These are phyloP conservation scores for Isaurus tuberculatus DNA, from an alignment of 92 coral and sea anemone genomes.

Conservation along the genomic window DNA sequence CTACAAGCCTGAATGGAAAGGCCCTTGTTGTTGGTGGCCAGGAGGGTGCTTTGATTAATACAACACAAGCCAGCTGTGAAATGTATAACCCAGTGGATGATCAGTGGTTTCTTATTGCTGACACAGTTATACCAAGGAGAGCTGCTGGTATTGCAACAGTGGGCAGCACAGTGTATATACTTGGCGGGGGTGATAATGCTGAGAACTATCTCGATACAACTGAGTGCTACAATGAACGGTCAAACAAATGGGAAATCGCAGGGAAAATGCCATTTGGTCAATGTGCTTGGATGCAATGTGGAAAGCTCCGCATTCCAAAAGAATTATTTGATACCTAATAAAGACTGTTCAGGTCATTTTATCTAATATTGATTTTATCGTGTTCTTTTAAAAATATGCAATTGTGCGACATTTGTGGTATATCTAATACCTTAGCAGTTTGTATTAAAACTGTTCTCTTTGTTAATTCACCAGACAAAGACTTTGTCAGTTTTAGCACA, in stretches of 20 bases:
- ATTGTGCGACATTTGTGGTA: no score
- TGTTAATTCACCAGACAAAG: no score
- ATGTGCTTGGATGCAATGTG: slow-evolving; percentile 74
- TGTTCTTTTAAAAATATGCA: no score
- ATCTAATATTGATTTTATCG: no score
- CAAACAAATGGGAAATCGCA: slow-evolving; percentile 57
- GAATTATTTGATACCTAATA: slow-evolving; percentile 22
- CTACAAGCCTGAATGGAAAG: slow-evolving; percentile 61
- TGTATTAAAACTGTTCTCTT: no score
- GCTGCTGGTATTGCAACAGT: slow-evolving; percentile 76
- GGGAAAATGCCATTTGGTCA: slow-evolving; percentile 64
- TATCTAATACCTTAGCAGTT: no score
- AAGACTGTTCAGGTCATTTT: no score
- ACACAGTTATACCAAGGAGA: slow-evolving; percentile 73
- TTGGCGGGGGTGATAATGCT: slow-evolving; percentile 74
- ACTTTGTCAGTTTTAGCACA: no score
- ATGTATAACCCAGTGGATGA: slow-evolving; percentile 62
- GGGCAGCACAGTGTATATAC: slow-evolving; percentile 63
- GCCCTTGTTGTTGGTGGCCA: slow-evolving; percentile 76
- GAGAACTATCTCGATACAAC: slow-evolving; percentile 52
- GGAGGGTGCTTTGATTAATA: slow-evolving; percentile 51
- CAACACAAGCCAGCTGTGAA: slow-evolving; percentile 80
- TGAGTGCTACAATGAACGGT: slow-evolving; percentile 76
- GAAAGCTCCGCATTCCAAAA: slow-evolving; percentile 59
- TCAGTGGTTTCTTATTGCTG: slow-evolving; percentile 74